Percentiles rank a stretch among this genome's conserved stretches.
Conservation (phyloP, 1,140 invertebrate species). For the Zaprionus lachaisei region DNA sequence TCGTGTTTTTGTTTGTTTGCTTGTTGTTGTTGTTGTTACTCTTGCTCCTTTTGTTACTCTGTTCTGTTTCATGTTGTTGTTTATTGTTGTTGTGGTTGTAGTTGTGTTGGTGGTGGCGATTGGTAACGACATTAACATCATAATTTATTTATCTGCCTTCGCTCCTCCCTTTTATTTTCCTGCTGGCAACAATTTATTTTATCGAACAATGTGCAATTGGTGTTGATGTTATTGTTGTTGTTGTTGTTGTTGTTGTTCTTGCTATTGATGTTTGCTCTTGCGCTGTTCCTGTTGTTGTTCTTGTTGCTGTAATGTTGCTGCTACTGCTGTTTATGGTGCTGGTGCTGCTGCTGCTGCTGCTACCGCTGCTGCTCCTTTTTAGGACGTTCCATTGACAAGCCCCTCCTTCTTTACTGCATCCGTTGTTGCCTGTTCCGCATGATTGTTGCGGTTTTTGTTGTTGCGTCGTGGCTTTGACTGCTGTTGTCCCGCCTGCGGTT, state of each 20-base stretch:
- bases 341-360: slow-evolving; percentile 15
- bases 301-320: slow-evolving; percentile 34
- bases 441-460: slow-evolving; percentile 79
- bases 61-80: slow-evolving; percentile 36
- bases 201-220: slow-evolving; percentile 59
- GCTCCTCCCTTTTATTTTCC: slow-evolving; percentile 19
- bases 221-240: slow-evolving; percentile 46
- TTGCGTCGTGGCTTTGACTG: slow-evolving; percentile 77
- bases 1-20: slow-evolving; percentile 13
- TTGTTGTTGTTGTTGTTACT: slow-evolving; percentile 43
- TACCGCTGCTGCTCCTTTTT: slow-evolving; percentile 40
- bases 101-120: slow-evolving; percentile 26
- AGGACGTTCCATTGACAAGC: slow-evolving; percentile 82
- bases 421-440: slow-evolving; percentile 61
- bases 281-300: slow-evolving; percentile 31
- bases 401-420: slow-evolving; percentile 77
- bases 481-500: slow-evolving; percentile 51
- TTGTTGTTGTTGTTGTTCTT: slow-evolving; percentile 34
- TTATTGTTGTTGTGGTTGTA: slow-evolving; percentile 35
- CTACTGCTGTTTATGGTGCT: slow-evolving; percentile 23
- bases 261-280: slow-evolving; percentile 21
- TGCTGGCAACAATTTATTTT: slow-evolving; percentile 46
- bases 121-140: slow-evolving; percentile 55
- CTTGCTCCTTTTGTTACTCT: slow-evolving; percentile 33
- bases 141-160: slow-evolving; percentile 62